Conservation (phyloP, 2,888 invertebrate genomes). For the Acholoe squamosa region DNA sequence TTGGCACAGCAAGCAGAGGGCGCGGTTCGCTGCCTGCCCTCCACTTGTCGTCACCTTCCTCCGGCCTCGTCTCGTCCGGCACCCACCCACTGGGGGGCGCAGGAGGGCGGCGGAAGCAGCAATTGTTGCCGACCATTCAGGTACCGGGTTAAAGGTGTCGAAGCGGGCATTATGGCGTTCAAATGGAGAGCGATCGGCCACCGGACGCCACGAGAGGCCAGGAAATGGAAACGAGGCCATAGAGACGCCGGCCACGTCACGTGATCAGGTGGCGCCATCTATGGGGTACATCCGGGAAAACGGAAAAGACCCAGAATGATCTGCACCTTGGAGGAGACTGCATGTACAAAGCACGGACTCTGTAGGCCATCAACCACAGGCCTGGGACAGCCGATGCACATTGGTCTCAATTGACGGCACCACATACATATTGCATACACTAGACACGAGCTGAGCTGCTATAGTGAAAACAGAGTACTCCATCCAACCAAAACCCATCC, state of each 20-base stretch:
- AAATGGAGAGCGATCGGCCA: constrained; percentile 2
- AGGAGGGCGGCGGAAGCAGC: constrained; percentile 1
- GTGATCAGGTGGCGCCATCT: constrained; percentile 9
- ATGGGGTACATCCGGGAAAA: background rate
- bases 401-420: too few relatives aligned
- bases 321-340: too few relatives aligned
- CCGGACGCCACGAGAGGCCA: background rate
- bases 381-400: too few relatives aligned
- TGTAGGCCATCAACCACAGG: too few relatives aligned
- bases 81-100: background rate
- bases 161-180: background rate
- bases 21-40: background rate
- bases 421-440: too few relatives aligned
- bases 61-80: background rate
- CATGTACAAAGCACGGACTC: too few relatives aligned
- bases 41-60: background rate
- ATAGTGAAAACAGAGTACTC: background rate
- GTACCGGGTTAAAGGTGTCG: constrained; percentile 31
- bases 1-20: too few relatives aligned
- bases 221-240: constrained; percentile 34
- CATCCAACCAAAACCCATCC: too few relatives aligned
- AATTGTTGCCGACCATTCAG: constrained; percentile 11
- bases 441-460: too few relatives aligned
- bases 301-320: background rate
- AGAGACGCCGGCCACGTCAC: background rate